Evolutionary conservation across 2,888 invertebrate genomes (phyloP).

Genomic region (Caenorhabditis auriculariae): DNA sequence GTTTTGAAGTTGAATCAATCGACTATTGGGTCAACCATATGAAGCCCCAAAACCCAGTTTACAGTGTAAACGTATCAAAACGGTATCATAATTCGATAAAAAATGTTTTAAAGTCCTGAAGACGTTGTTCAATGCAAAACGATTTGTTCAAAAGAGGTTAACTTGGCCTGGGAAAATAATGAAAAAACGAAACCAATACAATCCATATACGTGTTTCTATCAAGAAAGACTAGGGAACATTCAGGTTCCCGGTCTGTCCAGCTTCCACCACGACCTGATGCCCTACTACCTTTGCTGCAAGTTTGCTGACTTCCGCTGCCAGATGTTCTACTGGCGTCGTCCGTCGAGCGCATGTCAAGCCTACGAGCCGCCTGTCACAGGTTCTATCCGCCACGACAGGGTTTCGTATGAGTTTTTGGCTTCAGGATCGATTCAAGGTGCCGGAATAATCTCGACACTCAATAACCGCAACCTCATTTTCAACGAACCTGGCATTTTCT

Average conservation of each 20-base stretch:
- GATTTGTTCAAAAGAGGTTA: too few relatives aligned
- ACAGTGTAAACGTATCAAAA: too few relatives aligned
- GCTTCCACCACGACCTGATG: slow-evolving; percentile 91
- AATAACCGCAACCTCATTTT: slow-evolving; percentile 87
- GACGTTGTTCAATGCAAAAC: too few relatives aligned
- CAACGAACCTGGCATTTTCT: slow-evolving; percentile 85
- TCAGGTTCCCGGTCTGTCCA: slow-evolving; percentile 82
- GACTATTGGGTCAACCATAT: too few relatives aligned
- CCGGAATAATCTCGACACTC: slow-evolving; percentile 88
- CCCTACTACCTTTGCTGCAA: slow-evolving; percentile 91
- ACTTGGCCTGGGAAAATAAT: too few relatives aligned
- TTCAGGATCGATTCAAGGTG: slow-evolving; percentile 82
- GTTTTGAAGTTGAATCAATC: too few relatives aligned
- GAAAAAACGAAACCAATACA: too few relatives aligned
- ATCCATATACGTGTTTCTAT: not conserved
- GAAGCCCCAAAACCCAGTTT: too few relatives aligned
- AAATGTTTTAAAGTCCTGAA: too few relatives aligned
- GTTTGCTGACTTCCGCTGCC: slow-evolving; percentile 92
- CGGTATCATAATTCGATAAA: too few relatives aligned
- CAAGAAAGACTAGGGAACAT: not conserved
- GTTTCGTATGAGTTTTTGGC: slow-evolving; percentile 86
- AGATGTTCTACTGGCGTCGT: slow-evolving; percentile 82
- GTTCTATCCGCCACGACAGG: slow-evolving; percentile 69
- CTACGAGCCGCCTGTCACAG: slow-evolving; percentile 50
- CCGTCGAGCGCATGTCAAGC: slow-evolving; percentile 92